A percentile compares a stretch with the other conserved stretches of the same genome.
phyloP scores from a whole-genome alignment of 2,113 vertebrate species.

The Thermophis baileyi region DNA sequence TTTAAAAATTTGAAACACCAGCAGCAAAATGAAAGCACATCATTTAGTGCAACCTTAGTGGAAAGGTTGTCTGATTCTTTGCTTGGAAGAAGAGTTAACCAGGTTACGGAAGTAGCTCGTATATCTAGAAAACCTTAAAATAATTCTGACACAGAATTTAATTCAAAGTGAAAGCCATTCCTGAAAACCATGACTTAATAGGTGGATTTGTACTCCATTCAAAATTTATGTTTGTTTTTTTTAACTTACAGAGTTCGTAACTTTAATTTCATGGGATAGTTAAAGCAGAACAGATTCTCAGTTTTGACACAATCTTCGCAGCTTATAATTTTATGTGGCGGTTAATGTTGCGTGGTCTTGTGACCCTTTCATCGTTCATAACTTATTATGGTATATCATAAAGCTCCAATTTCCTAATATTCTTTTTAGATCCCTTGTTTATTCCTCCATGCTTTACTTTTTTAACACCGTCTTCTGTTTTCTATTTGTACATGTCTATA shows the following conservation, averaged over 20 bases:
- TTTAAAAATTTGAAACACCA: background rate
- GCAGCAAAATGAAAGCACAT: background rate
- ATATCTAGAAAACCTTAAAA: background rate
- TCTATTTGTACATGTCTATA: background rate
- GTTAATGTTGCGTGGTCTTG: background rate
- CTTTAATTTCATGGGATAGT: background rate
- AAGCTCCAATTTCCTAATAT: background rate
- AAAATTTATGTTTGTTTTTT: background rate
- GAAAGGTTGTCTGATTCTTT: background rate
- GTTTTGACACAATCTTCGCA: background rate
- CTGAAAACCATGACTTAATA: background rate
- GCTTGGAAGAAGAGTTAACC: background rate
- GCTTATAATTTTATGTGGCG: background rate
- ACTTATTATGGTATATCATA: background rate
- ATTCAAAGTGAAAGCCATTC: background rate
- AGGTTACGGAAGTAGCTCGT: background rate
- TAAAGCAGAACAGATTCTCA: background rate
- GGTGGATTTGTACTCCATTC: background rate
- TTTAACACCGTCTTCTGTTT: background rate
- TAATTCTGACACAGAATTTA: background rate
- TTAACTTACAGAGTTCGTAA: background rate
- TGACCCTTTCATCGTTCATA: background rate
- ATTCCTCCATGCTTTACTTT: background rate
- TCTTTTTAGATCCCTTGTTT: background rate
- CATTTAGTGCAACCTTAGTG: background rate